Base-by-base conservation (phyloP, 2,797 vertebrate genomes). In the Ptychadena robeensis region DNA sequence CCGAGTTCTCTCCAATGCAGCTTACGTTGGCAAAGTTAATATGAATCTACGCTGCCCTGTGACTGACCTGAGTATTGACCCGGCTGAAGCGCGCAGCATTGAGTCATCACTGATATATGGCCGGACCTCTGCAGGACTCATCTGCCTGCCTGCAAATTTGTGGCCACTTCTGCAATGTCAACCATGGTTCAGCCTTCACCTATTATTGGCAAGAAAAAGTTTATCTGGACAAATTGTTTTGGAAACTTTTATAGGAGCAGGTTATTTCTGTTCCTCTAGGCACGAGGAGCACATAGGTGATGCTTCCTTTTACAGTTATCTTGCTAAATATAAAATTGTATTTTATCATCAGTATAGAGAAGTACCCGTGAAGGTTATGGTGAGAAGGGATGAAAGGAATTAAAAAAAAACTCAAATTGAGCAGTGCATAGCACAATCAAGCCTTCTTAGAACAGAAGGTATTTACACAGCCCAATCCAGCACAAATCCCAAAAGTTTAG, bases 21-120 rank as follows among this genome's bases (percentile, higher is more conserved):
- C 69, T 67, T 79, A 73, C 69, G n/a, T 79, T 76, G 63, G 82
- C 61, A 83, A 65, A 59, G 68, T 73, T 67, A 9, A 83, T 79
- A 72, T 73, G 68, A 79, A 79, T 73, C 75, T 31, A 14, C 73
- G 22, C 40, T 79, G 75, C 37, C 75, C 74, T 28, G 67, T 25
- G 48, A 66, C 68, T 83, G 68, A 83, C 67, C 74, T 70, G n/a
- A 25, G 44, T 77, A 82, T 64, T 82, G 81, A 82, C 81, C 73
- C 10, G 73, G 53, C 57, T 70, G 63, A 71, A 70, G 53, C 81
- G 35, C 7, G 48, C 34, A 59, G 32, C 28, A 32, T 32, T 25
- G 64, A 82, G 80, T 68, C 72, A 38, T 25, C 25, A 3, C 8
- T 37, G 38, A 82, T 75, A 75, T 82, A 82, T 65, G 74, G 64